Evolutionary conservation across 2,797 vertebrate species (phyloP).

Genomic region (Catharus ustulatus): DNA sequence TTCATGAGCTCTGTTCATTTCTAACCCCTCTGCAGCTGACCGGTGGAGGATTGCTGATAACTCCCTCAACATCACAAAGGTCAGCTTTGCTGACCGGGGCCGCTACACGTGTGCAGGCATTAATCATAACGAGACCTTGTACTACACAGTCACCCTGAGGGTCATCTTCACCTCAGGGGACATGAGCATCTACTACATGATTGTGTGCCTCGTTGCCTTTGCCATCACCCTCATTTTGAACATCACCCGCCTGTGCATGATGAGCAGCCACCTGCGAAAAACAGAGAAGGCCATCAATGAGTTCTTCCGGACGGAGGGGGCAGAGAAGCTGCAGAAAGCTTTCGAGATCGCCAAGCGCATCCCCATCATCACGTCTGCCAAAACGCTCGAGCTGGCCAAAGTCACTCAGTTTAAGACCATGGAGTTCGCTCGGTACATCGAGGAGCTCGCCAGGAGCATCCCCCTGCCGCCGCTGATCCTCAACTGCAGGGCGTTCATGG

Average conservation of each 20-base stretch:
- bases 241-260: conserved; percentile 89
- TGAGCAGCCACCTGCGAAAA: conserved; percentile 93
- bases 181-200: conserved; percentile 90
- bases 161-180: conserved; percentile 87
- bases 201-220: conserved; percentile 90
- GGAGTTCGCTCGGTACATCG: conserved; percentile 93
- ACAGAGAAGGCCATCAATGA: conserved; percentile 94
- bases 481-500: conserved; percentile 83
- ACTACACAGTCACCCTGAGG: conserved; percentile 86
- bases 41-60: conserved; percentile 82
- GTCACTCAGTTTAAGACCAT: conserved; percentile 95
- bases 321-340: conserved; percentile 94
- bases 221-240: conserved; percentile 89
- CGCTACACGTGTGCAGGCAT: conserved; percentile 85
- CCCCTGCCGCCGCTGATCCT: conserved; percentile 92
- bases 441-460: conserved; percentile 91
- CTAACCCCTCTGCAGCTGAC: conserved; percentile 75
- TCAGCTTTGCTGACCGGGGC: conserved; percentile 89
- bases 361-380: conserved; percentile 92
- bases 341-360: conserved; percentile 95
- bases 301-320: conserved; percentile 93
- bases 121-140: conserved; percentile 39
- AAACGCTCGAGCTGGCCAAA: conserved; percentile 92
- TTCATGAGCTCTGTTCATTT: conserved; percentile 30
- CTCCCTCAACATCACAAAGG: conserved; percentile 87